phyloP scores from a whole-genome alignment of 2,113 vertebrate species.

The Hippopotamus amphibius region DNA sequence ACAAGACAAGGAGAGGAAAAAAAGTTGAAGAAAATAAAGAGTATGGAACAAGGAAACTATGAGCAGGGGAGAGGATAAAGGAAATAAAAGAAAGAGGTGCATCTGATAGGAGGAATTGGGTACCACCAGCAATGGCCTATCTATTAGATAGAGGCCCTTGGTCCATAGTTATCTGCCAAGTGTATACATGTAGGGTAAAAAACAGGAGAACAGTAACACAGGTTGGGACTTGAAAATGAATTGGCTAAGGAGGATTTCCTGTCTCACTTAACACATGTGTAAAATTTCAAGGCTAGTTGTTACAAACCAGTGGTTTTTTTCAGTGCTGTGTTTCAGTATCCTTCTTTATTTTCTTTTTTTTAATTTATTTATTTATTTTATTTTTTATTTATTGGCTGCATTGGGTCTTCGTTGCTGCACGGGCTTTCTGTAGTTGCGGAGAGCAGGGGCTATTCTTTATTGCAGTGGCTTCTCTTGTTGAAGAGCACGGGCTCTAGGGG shows the following conservation, averaged over 20 bases:
- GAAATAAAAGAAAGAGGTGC: background rate
- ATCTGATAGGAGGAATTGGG: no score
- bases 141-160: background rate
- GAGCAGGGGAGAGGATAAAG: background rate
- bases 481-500: no score
- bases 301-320: background rate
- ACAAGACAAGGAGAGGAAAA: background rate
- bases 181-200: background rate
- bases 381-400: no score
- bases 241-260: background rate
- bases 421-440: no score
- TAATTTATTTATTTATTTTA: no score
- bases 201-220: background rate
- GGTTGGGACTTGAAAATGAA: background rate
- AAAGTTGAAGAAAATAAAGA: background rate
- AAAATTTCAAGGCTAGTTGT: constrained; percentile 9
- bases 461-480: no score
- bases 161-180: background rate
- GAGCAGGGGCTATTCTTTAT: no score
- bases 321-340: background rate
- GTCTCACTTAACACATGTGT: background rate
- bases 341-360: background rate
- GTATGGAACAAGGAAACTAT: background rate
- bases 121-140: background rate
- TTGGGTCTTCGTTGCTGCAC: no score